phyloP scores from a whole-genome alignment of 1,140 invertebrate species.

The Pseudoatta argentina region DNA sequence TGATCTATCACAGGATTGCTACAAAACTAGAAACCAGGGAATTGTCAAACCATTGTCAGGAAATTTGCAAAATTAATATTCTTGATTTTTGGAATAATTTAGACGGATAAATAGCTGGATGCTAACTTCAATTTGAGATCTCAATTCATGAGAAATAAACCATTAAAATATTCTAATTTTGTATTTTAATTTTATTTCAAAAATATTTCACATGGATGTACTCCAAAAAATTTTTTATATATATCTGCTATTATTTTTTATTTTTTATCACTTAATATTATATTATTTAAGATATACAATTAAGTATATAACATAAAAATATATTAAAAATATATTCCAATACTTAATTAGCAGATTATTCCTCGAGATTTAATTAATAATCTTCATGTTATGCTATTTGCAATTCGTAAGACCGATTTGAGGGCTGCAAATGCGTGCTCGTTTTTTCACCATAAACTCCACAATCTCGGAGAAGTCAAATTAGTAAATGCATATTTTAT shows the following conservation, averaged over 20 bases:
- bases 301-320: too few relatives aligned
- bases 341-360: constrained; percentile 3
- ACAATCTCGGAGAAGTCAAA: background rate
- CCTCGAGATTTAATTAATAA: background rate
- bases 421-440: background rate
- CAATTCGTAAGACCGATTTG: background rate
- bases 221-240: background rate
- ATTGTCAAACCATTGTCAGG: too few relatives aligned
- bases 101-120: background rate
- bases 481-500: constrained; percentile 10
- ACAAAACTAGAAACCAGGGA: too few relatives aligned
- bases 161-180: background rate
- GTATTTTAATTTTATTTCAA: background rate
- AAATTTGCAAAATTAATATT: too few relatives aligned
- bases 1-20: background rate
- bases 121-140: background rate
- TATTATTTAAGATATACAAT: too few relatives aligned
- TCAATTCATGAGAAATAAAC: background rate
- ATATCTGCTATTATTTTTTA: background rate
- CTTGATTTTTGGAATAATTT: background rate
- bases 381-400: background rate
- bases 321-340: background rate
- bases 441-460: background rate
- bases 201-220: background rate
- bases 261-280: too few relatives aligned